A percentile compares a stretch with the other conserved stretches of the same genome.
phyloP scores from a whole-genome alignment of 2,888 invertebrate species.

The Drosophila seclusa region DNA sequence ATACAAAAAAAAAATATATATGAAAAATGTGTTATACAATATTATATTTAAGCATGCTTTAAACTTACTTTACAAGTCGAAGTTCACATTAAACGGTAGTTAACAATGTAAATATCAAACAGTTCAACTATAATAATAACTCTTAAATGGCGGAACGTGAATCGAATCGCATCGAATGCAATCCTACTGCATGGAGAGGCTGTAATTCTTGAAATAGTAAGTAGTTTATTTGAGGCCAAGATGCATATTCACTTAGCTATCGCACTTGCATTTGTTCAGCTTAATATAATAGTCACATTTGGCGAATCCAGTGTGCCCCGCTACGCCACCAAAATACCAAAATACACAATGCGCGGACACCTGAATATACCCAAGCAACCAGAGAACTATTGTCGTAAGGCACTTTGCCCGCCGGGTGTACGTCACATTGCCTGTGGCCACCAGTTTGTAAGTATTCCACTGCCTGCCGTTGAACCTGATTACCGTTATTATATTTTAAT shows the following conservation, averaged over 20 bases:
- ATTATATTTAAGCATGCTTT: slow-evolving; percentile 73
- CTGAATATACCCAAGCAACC: background rate
- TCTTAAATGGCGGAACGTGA: background rate
- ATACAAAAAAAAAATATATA: slow-evolving; percentile 33
- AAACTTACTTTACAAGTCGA: slow-evolving; percentile 62
- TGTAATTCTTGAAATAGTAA: background rate
- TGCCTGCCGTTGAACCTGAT: background rate
- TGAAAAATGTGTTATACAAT: slow-evolving; percentile 69
- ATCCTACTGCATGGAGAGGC: background rate
- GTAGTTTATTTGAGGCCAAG: background rate
- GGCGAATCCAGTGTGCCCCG: background rate
- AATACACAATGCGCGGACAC: slow-evolving; percentile 7
- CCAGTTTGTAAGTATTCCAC: slow-evolving; percentile 39
- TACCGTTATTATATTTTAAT: background rate
- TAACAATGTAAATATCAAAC: slow-evolving; percentile 30
- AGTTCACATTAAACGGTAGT: slow-evolving; percentile 66
- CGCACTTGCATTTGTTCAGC: background rate
- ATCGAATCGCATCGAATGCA: slow-evolving; percentile 6
- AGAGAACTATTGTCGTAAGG: slow-evolving; percentile 14
- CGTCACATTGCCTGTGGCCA: slow-evolving; percentile 30
- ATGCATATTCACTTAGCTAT: background rate
- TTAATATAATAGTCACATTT: background rate
- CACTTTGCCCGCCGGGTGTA: slow-evolving; percentile 25
- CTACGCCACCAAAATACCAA: slow-evolving; percentile 14
- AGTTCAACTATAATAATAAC: background rate